A percentile compares a stretch with the other conserved stretches of the same genome.
Evolutionary conservation across 2,797 vertebrate species (phyloP).

Genomic region (Momotus momota): DNA sequence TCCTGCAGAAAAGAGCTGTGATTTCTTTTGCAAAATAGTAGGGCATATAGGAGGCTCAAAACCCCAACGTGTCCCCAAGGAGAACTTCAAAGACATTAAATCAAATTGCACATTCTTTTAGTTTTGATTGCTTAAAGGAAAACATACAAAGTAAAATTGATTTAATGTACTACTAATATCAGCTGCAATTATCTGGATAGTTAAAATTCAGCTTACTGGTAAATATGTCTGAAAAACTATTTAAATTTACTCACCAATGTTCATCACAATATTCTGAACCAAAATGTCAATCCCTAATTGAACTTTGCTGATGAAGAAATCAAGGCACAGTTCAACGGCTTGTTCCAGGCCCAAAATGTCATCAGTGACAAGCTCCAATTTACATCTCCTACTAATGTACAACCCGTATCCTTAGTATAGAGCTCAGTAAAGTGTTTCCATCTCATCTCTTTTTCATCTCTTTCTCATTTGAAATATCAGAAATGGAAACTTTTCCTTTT

Average conservation of each 20-base stretch:
- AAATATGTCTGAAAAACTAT: background rate
- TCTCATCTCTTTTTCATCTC: background rate
- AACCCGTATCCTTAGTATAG: background rate
- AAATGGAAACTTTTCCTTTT: background rate
- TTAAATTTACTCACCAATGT: background rate
- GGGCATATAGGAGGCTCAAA: background rate
- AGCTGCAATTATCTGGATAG: background rate
- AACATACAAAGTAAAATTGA: background rate
- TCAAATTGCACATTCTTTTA: background rate
- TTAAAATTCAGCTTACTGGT: background rate
- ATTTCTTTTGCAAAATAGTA: background rate
- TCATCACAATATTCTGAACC: background rate
- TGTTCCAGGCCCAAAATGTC: background rate
- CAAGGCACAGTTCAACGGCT: background rate
- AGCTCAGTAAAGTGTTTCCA: background rate
- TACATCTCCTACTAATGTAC: background rate
- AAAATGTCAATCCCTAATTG: background rate
- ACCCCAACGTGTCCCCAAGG: background rate
- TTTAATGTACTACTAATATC: background rate
- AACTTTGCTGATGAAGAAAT: conserved; percentile 11
- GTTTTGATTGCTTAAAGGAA: background rate
- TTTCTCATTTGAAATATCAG: background rate
- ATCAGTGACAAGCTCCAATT: background rate
- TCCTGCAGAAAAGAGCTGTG: background rate
- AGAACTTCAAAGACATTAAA: background rate